Evolutionary conservation across 2,113 vertebrate genomes (phyloP), one percentile per base, ranked within the genome.

Genomic region (Podilymbus podiceps): DNA sequence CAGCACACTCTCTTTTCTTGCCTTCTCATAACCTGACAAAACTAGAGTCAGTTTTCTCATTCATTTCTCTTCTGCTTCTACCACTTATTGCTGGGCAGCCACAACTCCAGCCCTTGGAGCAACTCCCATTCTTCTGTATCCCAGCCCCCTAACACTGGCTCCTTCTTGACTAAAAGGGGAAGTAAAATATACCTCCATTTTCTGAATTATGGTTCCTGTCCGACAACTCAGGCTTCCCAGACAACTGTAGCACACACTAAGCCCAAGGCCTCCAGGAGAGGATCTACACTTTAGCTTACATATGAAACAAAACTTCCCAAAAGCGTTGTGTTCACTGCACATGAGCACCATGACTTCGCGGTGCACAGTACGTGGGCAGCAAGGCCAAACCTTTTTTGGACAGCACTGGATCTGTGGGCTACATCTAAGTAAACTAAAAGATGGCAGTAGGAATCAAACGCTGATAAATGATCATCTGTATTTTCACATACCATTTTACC

Each of bases 261-360:
- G 11, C 16, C 30, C 2, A 4, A 66, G 30, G n/a, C 25, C 15
- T 72, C 25, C 2, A 5, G 22, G 21, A 67, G 7, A 49, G 25
- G 47, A 42, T 42, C 66, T 67, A 28, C 16, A 38, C 12, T 55
- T 83, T 6, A 53, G 44, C 12, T 42, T 35, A 46, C 15, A 20
- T 24, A 56, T n/a, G 56, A 42, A 69, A 71, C 28, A 77, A 71
- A 77, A 25, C 35, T 35, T 56, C 24, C 49, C 22, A 8, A 17
- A 80, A 73, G 10, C 4, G 0, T 23, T 35, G n/a, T 2, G 2
- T 49, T 78, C 47, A 24, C 30, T 59, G 40, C n/a, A 73, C 8
- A 11, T 5, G 8, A 66, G 49, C 49, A 50, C 49, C 35, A 15
- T 4, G 27, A 76, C 38, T 55, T 63, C 2, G 0, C 1, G 1